Percentiles rank a stretch among this genome's conserved stretches.
Evolutionary conservation across 2,113 vertebrate species (phyloP).

Genomic region (Heterotis niloticus): DNA sequence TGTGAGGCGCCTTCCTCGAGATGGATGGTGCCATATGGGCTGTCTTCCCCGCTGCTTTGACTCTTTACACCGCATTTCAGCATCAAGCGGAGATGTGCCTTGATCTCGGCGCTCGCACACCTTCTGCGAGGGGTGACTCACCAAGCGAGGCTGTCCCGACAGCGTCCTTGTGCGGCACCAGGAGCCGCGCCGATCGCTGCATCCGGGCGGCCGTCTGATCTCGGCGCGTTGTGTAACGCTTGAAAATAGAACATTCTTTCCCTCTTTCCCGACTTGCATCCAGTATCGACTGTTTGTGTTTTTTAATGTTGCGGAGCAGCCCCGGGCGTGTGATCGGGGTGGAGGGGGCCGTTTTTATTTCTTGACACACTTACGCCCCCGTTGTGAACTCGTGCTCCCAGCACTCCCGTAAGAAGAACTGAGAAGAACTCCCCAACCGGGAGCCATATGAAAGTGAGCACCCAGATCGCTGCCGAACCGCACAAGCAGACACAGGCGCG

Average conservation of each 20-base stretch:
- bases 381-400: conserved; percentile 72
- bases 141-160: conserved; percentile 53
- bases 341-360: conserved; percentile 55
- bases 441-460: conserved; percentile 66
- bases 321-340: conserved; percentile 65
- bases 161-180: conserved; percentile 49
- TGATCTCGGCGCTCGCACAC: conserved; percentile 52
- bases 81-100: conserved; percentile 60
- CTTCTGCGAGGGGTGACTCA: conserved; percentile 60
- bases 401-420: conserved; percentile 64
- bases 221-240: conserved; percentile 70
- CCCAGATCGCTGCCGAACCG: conserved; percentile 38
- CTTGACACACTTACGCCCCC: conserved; percentile 77
- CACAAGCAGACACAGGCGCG: neutral
- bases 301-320: conserved; percentile 70
- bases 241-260: conserved; percentile 62
- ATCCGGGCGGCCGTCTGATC: conserved; percentile 68
- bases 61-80: conserved; percentile 56
- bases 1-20: neutral
- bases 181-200: conserved; percentile 48
- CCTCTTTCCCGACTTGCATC: conserved; percentile 45
- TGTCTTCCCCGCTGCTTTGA: conserved; percentile 39
- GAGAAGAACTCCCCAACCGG: conserved; percentile 62
- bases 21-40: conserved; percentile 23
- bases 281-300: conserved; percentile 42